phyloP scores from a whole-genome alignment of 64 coral and sea anemone genomes.

The Montipora capricornis region DNA sequence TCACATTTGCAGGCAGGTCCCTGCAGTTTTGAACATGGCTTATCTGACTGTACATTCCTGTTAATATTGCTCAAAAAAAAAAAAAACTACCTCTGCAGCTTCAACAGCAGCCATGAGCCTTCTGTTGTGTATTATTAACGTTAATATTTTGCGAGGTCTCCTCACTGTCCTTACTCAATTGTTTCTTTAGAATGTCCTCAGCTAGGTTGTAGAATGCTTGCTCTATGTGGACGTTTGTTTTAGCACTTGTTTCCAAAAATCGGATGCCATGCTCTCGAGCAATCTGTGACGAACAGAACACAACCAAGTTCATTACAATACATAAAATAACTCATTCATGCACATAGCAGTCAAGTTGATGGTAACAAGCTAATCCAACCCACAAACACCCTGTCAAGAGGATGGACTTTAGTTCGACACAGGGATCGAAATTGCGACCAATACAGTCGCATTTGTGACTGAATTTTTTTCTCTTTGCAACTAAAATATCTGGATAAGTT shows the following conservation, averaged over 20 bases:
- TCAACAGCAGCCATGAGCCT: constrained; percentile 82
- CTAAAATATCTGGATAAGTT: no score
- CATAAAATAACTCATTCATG: no score
- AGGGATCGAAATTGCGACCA: no score
- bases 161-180: constrained; percentile 92
- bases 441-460: no score
- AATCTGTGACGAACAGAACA: constrained; percentile 60
- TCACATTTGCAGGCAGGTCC: no score
- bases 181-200: constrained; percentile 98
- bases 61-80: constrained; percentile 10
- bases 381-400: no score
- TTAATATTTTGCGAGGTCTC: constrained; percentile 85
- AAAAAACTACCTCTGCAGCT: background rate
- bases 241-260: constrained; percentile 99
- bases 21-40: no score
- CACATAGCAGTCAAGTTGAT: no score
- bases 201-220: constrained; percentile 93
- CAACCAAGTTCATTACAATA: background rate
- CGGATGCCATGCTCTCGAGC: constrained; percentile 97
- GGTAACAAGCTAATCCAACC: no score
- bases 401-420: no score
- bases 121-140: constrained; percentile 78
- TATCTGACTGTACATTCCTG: constrained; percentile 28
- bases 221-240: constrained; percentile 97
- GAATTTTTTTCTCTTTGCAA: no score